Evolutionary conservation across 2,888 invertebrate genomes (phyloP).

Genomic region (Cistogaster globosa): DNA sequence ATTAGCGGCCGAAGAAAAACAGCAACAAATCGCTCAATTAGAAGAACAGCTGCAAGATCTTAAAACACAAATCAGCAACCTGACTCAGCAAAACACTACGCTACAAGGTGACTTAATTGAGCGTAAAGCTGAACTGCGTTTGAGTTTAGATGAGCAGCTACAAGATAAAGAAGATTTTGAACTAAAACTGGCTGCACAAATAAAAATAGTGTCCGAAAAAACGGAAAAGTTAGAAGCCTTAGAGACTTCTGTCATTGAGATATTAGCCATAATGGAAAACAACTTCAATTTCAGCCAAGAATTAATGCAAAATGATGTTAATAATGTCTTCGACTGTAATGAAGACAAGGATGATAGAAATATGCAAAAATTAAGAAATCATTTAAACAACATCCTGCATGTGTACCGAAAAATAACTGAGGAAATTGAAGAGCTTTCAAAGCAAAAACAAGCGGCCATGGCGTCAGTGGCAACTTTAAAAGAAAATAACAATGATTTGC

Average conservation of each 20-base stretch:
- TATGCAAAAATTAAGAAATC: slow-evolving; percentile 47
- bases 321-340: slow-evolving; percentile 58
- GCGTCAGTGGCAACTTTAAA: slow-evolving; percentile 35
- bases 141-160: slow-evolving; percentile 64
- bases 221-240: slow-evolving; percentile 57
- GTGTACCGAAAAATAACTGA: slow-evolving; percentile 52
- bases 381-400: slow-evolving; percentile 60
- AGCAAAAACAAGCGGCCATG: slow-evolving; percentile 50
- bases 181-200: slow-evolving; percentile 38
- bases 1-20: slow-evolving; percentile 51
- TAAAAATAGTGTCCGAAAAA: slow-evolving; percentile 56
- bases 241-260: slow-evolving; percentile 61
- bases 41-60: slow-evolving; percentile 57
- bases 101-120: slow-evolving; percentile 67
- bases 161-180: slow-evolving; percentile 68
- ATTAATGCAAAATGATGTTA: not conserved
- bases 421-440: slow-evolving; percentile 46
- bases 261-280: slow-evolving; percentile 67
- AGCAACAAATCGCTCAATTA: slow-evolving; percentile 37
- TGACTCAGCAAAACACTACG: slow-evolving; percentile 56
- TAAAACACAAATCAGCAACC: slow-evolving; percentile 34
- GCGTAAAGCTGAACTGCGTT: slow-evolving; percentile 61
- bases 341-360: slow-evolving; percentile 26
- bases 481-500: slow-evolving; percentile 58
- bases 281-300: slow-evolving; percentile 58